Base-by-base conservation (phyloP, 2,113 vertebrate species). In the Semnornis frantzii region DNA sequence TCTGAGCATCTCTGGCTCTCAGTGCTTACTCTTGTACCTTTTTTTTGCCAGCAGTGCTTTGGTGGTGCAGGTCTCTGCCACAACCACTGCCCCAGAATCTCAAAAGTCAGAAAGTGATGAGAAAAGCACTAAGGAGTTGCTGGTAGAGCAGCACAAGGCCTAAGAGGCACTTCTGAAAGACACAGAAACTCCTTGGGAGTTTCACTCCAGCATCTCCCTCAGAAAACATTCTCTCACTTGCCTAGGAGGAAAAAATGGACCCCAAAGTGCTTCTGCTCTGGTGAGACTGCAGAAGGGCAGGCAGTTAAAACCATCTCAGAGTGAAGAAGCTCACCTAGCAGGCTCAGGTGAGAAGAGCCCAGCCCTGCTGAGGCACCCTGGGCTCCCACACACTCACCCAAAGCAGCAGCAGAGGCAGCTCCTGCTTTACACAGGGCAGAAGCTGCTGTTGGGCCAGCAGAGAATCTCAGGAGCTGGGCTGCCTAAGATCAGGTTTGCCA, bases 401-500 rank as follows among this genome's bases (percentile, higher is more conserved):
- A 89, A 82, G 50, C 12, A 66, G 33, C n/a, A 15, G 39, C 6
- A 18, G 30, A 37, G 31, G 78, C 78, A 72, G 37, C 34, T 91
- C 37, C 48, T 64, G 37, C 48, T 86, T 62, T 39, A 25, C 6
- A 0, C 0, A 75, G 65, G 50, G 21, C 13, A 10, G 70, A 60
- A 39, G 15, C 19, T 55, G 28, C 18, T 33, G 64, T 33, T 37
- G 64, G 33, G 23, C 46, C 16, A 70, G 75, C 4, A 9, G 34
- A 1, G 19, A 20, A 3, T 24, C 31, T n/a, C 74, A 18, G 31
- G 34, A 46, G 30, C 2, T 1, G 62, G 60, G 15, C 6, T 68
- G 7, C 16, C 0, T 4, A 34, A 28, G 37, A 39, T 9, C 4
- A 0, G 15, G 17, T 50, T 69, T 59, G 66, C 3, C 3, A 14